Base-by-base conservation (phyloP, 2,113 vertebrate genomes). In the Mobula hypostoma region DNA sequence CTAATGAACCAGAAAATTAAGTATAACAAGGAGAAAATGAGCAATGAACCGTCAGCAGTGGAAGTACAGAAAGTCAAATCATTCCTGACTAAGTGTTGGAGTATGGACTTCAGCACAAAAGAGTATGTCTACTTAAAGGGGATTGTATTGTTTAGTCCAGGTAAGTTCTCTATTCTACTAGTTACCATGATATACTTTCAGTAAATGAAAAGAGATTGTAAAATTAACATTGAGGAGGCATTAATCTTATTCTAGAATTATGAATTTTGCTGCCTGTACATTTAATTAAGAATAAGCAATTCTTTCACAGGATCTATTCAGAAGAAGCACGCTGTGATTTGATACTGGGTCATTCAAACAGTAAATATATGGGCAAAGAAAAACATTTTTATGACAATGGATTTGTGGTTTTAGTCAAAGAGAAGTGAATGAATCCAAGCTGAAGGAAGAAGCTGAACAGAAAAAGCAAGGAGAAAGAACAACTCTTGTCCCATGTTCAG, bases 101-200 rank as follows among this genome's bases (percentile, higher is more conserved):
- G 36, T 29, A 78, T 94, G 14, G 94, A 94, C 56, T 94, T 94
- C 94, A 92, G 87, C 87, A 83, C 87, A 2, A 94, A 94, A 56
- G 94, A 94, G 91, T 94, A 94, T 63, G 94, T 88, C 32, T 94
- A 94, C 87, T 76, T 94, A 63, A 94, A 94, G 36, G 94, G 94
- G 24, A 78, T 94, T 48, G 40, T 94, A 40, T 36, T 94, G 29
- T 94, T 94, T 87, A 94, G 70, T 15, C 94, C 94, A 74, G 94
- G 94, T 94, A n/a, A 94, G 94, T 12, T 24, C 5, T 93, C 68
- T 32, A 66, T n/a, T 72, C n/a, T 36, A 29, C 95, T 94, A 61
- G 93, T 0, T 88, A 94, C 94, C n/a, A 40, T n/a, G 94, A 48
- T 94, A 14, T 66, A 76, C 15, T 94, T 29, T 40, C 94, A 74